These are phyloP conservation scores for Marisa cornuarietis DNA, from an alignment of 1,140 invertebrate species.

Conservation along the genomic window DNA sequence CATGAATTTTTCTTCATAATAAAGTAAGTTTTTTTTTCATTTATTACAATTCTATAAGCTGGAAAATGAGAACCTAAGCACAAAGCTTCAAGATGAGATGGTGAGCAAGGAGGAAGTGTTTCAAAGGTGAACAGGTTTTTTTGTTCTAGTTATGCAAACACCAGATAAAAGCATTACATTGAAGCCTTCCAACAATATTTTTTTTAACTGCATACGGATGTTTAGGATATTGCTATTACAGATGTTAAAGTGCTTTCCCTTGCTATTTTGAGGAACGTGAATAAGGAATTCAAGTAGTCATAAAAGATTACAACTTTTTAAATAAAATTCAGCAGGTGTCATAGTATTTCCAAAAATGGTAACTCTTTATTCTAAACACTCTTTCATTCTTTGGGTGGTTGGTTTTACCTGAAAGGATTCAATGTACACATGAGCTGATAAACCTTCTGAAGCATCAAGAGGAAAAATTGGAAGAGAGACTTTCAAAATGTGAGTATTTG, in stretches of 20 bases:
- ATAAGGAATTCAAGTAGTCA: neutral
- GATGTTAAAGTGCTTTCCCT: neutral
- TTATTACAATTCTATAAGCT: constrained; percentile 30
- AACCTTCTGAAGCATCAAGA: constrained; percentile 46
- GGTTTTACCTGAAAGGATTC: constrained; percentile 34
- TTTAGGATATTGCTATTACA: too few species aligned
- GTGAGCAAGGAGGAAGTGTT: constrained; percentile 44
- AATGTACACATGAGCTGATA: constrained; percentile 47
- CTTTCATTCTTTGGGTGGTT: neutral
- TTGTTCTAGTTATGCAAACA: too few species aligned
- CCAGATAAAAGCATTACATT: too few species aligned
- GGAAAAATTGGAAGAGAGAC: constrained; percentile 38
- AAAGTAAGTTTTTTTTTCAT: neutral
- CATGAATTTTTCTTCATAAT: too few species aligned
- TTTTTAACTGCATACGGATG: too few species aligned
- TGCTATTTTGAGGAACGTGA: neutral
- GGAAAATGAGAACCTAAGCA: constrained; percentile 54
- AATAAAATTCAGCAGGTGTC: neutral
- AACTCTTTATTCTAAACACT: neutral
- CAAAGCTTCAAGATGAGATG: constrained; percentile 52
- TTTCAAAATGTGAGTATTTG: constrained; percentile 39
- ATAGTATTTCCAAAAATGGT: neutral
- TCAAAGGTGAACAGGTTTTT: constrained; percentile 36
- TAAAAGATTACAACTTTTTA: neutral
- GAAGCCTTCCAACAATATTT: too few species aligned